These are phyloP conservation scores for Calephelis nemesis DNA, from an alignment of 1,140 invertebrate species.

Conservation along the genomic window DNA sequence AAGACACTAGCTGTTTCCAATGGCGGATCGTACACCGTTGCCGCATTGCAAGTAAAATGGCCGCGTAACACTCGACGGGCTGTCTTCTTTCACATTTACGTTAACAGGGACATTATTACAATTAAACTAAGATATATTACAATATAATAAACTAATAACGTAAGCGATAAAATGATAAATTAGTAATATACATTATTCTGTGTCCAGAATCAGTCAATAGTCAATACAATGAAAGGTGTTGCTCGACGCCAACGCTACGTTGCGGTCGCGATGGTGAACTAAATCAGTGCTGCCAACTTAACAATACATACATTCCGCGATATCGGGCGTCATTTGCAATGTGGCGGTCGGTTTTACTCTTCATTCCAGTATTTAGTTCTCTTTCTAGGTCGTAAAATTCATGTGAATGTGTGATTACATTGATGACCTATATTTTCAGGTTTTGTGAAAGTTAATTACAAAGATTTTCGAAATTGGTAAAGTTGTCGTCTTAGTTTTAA, in stretches of 20 bases:
- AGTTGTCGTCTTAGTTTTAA: neutral
- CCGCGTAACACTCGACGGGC: conserved; percentile 80
- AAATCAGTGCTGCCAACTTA: conserved; percentile 69
- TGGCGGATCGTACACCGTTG: conserved; percentile 85
- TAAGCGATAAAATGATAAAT: conserved; percentile 78
- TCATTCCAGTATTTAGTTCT: conserved; percentile 50
- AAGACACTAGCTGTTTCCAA: conserved; percentile 83
- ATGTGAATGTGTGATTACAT: conserved; percentile 32
- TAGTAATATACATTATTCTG: conserved; percentile 81
- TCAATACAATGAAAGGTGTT: conserved; percentile 84
- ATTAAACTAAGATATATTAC: conserved; percentile 74
- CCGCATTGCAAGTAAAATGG: conserved; percentile 86
- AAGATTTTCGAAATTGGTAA: neutral
- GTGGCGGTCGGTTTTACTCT: conserved; percentile 59
- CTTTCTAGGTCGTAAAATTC: conserved; percentile 45
- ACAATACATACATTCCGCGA: conserved; percentile 61
- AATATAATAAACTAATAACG: conserved; percentile 76
- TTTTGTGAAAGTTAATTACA: conserved; percentile 21
- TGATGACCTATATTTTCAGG: conserved; percentile 43
- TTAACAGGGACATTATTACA: conserved; percentile 76
- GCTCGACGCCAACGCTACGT: conserved; percentile 75
- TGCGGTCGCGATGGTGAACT: conserved; percentile 78
- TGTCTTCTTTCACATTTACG: conserved; percentile 75
- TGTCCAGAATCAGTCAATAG: conserved; percentile 80
- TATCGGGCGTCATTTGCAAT: conserved; percentile 75